Conservation (phyloP, 2,888 invertebrate genomes). For the Sclerodermus sp. region DNA sequence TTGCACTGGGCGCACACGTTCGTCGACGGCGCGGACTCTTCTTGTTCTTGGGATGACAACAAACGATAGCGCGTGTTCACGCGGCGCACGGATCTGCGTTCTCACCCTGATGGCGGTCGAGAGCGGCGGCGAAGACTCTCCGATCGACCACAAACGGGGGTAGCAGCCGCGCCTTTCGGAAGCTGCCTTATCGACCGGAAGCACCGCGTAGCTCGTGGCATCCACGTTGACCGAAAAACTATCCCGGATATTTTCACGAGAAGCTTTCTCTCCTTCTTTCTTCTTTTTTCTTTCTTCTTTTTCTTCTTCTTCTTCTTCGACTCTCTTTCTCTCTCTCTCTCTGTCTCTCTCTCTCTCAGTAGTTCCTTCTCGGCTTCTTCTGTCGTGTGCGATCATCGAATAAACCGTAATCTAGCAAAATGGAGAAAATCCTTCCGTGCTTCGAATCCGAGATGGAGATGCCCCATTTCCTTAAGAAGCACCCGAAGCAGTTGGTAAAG, state of each 20-base stretch:
- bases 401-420: too few relatives aligned
- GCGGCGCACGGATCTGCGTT: too few relatives aligned
- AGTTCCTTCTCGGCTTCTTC: background rate
- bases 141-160: constrained; percentile 18
- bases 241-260: background rate
- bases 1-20: too few relatives aligned
- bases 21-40: too few relatives aligned
- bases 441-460: too few relatives aligned
- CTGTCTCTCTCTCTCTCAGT: background rate
- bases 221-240: constrained; percentile 1
- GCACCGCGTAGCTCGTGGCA: constrained; percentile 22
- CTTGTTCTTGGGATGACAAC: too few relatives aligned
- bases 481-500: too few relatives aligned
- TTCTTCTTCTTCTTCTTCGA: constrained; percentile 12
- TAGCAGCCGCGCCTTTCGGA: constrained; percentile 49
- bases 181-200: constrained; percentile 51
- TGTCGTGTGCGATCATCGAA: too few relatives aligned
- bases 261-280: constrained; percentile 1
- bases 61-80: too few relatives aligned
- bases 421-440: too few relatives aligned
- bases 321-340: constrained; percentile 1
- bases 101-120: background rate
- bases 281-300: constrained; percentile 4
- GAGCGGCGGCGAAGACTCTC: constrained; percentile 5
- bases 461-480: too few relatives aligned